phyloP scores from a whole-genome alignment of 2,888 invertebrate genomes.

The Aplocera efformata region DNA sequence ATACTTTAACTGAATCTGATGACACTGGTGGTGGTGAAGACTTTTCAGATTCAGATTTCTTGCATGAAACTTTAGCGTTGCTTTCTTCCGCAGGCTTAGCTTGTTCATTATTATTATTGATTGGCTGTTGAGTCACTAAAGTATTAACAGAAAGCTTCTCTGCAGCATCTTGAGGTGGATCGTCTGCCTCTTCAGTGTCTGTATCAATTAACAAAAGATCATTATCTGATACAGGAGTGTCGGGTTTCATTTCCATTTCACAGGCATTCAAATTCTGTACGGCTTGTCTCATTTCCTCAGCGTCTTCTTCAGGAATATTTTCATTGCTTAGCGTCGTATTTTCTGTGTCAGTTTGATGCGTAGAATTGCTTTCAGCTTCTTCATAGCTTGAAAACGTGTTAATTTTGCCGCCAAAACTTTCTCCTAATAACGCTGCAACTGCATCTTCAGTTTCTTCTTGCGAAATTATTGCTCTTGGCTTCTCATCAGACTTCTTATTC shows the following conservation, averaged over 20 bases:
- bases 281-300: constrained; percentile 91
- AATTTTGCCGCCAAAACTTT: constrained; percentile 87
- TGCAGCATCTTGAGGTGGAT: constrained; percentile 68
- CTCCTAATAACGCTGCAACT: constrained; percentile 92
- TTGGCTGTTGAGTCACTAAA: constrained; percentile 53
- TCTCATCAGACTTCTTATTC: constrained; percentile 84
- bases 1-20: constrained; percentile 8
- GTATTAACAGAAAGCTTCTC: constrained; percentile 64
- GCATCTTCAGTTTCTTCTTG: constrained; percentile 97
- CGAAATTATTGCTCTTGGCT: constrained; percentile 90
- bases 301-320: constrained; percentile 85
- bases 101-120: constrained; percentile 43
- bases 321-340: constrained; percentile 67
- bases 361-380: constrained; percentile 67
- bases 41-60: constrained; percentile 16
- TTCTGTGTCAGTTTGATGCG: constrained; percentile 66
- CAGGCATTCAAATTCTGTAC: constrained; percentile 88
- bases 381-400: constrained; percentile 79
- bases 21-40: neutral
- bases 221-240: constrained; percentile 91
- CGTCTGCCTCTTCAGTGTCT: constrained; percentile 89
- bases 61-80: constrained; percentile 7
- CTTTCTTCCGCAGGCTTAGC: constrained; percentile 59
- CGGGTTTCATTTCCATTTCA: constrained; percentile 88
- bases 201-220: constrained; percentile 92